A percentile compares a stretch with the other conserved stretches of the same genome.
These are phyloP conservation scores for Archips xylosteana DNA, from an alignment of 2,888 invertebrate genomes.

Conservation along the genomic window DNA sequence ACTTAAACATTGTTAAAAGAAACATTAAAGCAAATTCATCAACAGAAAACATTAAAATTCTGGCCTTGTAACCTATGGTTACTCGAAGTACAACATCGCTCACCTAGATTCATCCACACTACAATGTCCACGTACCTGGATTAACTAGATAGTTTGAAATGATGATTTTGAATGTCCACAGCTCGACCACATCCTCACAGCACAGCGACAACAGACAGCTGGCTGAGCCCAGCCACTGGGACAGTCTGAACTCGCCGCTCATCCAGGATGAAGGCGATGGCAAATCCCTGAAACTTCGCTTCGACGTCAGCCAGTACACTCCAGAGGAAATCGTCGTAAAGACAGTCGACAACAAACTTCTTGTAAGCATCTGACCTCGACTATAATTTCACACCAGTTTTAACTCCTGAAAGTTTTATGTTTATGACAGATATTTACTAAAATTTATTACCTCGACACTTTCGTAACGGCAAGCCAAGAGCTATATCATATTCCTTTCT, in stretches of 20 bases:
- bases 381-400: conserved; percentile 5
- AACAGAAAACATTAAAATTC: background rate
- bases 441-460: conserved; percentile 14
- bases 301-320: conserved; percentile 98
- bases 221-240: conserved; percentile 90
- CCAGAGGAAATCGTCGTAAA: conserved; percentile 99
- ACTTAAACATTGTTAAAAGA: background rate
- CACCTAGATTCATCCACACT: conserved; percentile 43
- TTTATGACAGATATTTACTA: background rate
- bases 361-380: conserved; percentile 86
- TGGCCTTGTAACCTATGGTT: background rate
- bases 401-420: conserved; percentile 4
- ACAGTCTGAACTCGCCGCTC: conserved; percentile 95
- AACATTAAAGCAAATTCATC: background rate
- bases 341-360: conserved; percentile 98
- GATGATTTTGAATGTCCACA: conserved; percentile 66
- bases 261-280: conserved; percentile 97
- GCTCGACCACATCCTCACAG: conserved; percentile 88
- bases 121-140: conserved; percentile 11
- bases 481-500: conserved; percentile 39
- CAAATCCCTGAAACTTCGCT: conserved; percentile 97
- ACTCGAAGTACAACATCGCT: background rate
- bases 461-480: conserved; percentile 18
- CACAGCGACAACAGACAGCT: conserved; percentile 87
- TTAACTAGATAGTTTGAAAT: conserved; percentile 44